Base-by-base conservation (phyloP, 2,797 vertebrate species). In the Triplophysa bombifrons region DNA sequence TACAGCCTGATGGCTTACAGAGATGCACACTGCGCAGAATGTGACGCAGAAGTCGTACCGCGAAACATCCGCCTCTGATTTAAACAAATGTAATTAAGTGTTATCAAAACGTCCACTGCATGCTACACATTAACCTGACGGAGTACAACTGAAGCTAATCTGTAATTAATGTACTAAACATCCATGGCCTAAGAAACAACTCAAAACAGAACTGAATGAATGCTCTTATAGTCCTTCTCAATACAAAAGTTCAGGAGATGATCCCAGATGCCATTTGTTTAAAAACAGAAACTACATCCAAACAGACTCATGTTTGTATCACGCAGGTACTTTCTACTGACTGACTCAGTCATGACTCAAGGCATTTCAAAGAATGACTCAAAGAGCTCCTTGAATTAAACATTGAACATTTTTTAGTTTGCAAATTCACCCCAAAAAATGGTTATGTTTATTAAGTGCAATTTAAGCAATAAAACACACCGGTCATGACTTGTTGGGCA, bases 341-440 rank as follows among this genome's bases (percentile, higher is more conserved):
- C 67, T 71, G 27, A 30, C 30, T 30, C 56, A 70, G 22, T 51
- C 27, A 10, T 78, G 56, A 71, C 48, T 70, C 55, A 61, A 58
- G 16, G 20, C 30, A 96, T 96, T 95, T 95, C 94, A 94, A 96
- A 96, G 96, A 95, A 38, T 30, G 60, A 30, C 27, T 16, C 14
- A 30, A 27, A 63, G 27, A 38, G 17, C 34, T 64, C 17, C 27
- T 63, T 63, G 13, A 16, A 34, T 27, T 8, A 7, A 38, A 19
- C 92, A 89, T 91, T 93, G 92, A 93, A 91, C 89, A 63, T 94
- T 95, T 95, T 94, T 94, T 95, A 94, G 93, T 92, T 95, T 95
- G 93, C 94, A 95, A 94, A 94, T 94, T 95, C 91, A 93, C 94
- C 94, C 93, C 94, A 95, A 94, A 95, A 94, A 94, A 92, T 94